These are phyloP conservation scores for Okamejei kenojei DNA, from an alignment of 2,797 vertebrate genomes.

Conservation along the genomic window DNA sequence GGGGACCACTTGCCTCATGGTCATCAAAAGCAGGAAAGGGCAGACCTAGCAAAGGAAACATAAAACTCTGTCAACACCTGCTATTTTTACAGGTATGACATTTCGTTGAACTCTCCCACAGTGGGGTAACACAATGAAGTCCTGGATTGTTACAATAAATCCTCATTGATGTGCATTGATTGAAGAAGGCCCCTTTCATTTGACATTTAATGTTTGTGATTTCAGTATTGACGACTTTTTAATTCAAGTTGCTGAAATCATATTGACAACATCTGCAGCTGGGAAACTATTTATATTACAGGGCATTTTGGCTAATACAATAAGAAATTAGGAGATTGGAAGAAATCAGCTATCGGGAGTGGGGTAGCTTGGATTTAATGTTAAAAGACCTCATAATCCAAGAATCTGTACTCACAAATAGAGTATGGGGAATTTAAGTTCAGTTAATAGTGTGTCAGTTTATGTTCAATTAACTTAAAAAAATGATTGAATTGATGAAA, in stretches of 20 bases:
- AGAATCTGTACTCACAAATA: too few relatives aligned
- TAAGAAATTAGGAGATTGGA: background rate
- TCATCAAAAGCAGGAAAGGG: background rate
- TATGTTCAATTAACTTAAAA: too few relatives aligned
- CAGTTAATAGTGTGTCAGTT: too few relatives aligned
- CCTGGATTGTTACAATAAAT: background rate
- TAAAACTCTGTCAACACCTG: background rate
- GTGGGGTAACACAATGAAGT: background rate
- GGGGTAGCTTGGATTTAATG: too few relatives aligned
- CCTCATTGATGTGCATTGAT: background rate
- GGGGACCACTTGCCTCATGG: background rate
- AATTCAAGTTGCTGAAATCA: background rate
- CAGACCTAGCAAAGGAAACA: background rate
- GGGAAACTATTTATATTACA: background rate
- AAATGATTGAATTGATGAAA: too few relatives aligned
- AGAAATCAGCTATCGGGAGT: too few relatives aligned
- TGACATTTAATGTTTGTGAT: background rate
- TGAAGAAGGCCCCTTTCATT: background rate
- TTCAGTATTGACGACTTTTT: too few relatives aligned
- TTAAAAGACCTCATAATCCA: too few relatives aligned
- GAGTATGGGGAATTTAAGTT: too few relatives aligned
- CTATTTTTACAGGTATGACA: conserved; percentile 1
- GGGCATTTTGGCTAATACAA: background rate
- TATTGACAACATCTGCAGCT: background rate
- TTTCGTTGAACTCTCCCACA: background rate